Conservation (phyloP, 2,113 vertebrate genomes). For the Nothocercus julius region DNA sequence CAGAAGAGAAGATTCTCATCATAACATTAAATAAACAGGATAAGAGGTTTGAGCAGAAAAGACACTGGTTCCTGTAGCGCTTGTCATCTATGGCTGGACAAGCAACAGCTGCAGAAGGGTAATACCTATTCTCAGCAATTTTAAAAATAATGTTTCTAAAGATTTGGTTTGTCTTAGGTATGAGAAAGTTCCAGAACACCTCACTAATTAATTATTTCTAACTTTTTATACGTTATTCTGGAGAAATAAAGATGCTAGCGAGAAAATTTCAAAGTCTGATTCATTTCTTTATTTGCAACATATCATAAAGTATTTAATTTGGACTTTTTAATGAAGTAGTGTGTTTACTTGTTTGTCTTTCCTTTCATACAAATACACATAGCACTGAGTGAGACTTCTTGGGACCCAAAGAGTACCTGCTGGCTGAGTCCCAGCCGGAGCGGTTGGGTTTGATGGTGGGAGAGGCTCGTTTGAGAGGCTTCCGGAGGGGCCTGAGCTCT, state of each 20-base stretch:
- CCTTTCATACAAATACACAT: not conserved
- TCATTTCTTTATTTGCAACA: not conserved
- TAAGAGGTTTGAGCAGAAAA: not conserved
- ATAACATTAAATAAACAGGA: not conserved
- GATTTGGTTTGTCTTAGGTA: not conserved
- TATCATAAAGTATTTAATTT: not conserved
- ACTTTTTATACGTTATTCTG: not conserved
- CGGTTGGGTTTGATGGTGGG: conserved; percentile 11
- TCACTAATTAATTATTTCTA: not conserved
- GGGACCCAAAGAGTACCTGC: conserved; percentile 58
- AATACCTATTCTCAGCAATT: not conserved
- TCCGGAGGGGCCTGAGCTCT: conserved; percentile 49
- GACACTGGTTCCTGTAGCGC: not conserved
- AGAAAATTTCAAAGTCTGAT: not conserved
- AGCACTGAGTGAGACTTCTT: not conserved
- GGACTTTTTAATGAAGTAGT: not conserved
- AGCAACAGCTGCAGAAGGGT: not conserved
- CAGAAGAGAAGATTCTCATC: not conserved
- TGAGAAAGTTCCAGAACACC: not conserved
- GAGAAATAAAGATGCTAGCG: rapidly evolving
- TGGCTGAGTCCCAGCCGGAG: conserved; percentile 57
- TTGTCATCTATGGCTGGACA: not conserved
- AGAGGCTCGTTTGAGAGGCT: conserved; percentile 39
- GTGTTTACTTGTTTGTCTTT: not conserved
- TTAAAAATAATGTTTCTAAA: not conserved